These are phyloP conservation scores for Metellina segmentata DNA, from an alignment of 2,888 invertebrate species.

Conservation along the genomic window DNA sequence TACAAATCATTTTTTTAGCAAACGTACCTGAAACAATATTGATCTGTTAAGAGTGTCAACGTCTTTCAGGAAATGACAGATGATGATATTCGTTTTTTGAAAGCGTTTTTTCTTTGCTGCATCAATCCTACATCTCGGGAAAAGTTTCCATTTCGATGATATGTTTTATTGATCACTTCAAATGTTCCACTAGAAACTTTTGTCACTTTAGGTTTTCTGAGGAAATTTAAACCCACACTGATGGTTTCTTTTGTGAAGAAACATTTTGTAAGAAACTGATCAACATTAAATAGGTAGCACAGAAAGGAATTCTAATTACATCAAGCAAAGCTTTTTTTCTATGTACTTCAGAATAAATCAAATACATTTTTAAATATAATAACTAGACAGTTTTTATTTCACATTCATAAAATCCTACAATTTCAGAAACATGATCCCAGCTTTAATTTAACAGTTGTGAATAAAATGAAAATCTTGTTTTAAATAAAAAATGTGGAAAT, in stretches of 20 bases:
- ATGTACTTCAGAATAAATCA: too few species aligned
- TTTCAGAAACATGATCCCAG: not conserved
- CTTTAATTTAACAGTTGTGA: too few species aligned
- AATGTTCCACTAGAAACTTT: not conserved
- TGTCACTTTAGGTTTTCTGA: not conserved
- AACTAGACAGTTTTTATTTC: too few species aligned
- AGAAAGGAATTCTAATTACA: too few species aligned
- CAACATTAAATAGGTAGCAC: too few species aligned
- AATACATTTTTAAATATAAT: too few species aligned
- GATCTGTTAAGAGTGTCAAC: not conserved
- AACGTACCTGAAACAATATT: not conserved
- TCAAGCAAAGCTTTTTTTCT: too few species aligned
- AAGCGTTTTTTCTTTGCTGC: not conserved
- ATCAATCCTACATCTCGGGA: not conserved
- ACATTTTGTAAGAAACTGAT: too few species aligned
- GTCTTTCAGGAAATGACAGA: not conserved
- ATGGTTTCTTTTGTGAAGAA: not conserved
- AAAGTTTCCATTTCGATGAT: not conserved
- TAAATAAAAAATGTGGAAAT: too few species aligned
- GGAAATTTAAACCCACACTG: not conserved
- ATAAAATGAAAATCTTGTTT: too few species aligned
- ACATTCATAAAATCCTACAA: not conserved
- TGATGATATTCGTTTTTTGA: not conserved
- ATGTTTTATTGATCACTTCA: slow-evolving; percentile 1
- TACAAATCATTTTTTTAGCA: not conserved